Evolutionary conservation across 2,888 invertebrate species (phyloP).

Genomic region (Cybosia mesomella): DNA sequence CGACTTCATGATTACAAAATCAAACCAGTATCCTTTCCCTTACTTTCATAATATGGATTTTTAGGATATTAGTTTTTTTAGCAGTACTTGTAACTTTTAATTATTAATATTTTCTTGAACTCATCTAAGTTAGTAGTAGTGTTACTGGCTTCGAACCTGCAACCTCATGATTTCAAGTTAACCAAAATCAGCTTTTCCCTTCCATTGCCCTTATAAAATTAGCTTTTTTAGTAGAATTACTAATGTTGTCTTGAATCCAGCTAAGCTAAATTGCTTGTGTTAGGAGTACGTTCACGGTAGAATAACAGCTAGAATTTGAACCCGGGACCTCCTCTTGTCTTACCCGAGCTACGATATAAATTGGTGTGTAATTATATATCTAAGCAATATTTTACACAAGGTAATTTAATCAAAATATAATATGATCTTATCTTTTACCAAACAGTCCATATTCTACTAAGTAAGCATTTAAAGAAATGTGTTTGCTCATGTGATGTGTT

Average conservation of each 20-base stretch:
- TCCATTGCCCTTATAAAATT: neutral
- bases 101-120: no score
- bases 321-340: neutral
- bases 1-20: neutral
- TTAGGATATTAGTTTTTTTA: no score
- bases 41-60: no score
- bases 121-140: no score
- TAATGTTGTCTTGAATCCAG: neutral
- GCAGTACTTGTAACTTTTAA: no score
- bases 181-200: neutral
- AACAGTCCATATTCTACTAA: slow-evolving; percentile 4
- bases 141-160: no score
- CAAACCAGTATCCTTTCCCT: neutral
- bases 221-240: neutral
- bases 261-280: neutral
- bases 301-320: neutral
- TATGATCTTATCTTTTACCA: neutral
- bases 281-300: neutral
- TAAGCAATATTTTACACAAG: neutral
- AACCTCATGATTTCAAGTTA: neutral
- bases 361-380: neutral
- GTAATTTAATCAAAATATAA: no score
- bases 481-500: slow-evolving; percentile 5
- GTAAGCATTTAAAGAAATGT: neutral
- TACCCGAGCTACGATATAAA: neutral